Base-by-base conservation (phyloP, 2,888 invertebrate species). In the Drosophila bunnanda region DNA sequence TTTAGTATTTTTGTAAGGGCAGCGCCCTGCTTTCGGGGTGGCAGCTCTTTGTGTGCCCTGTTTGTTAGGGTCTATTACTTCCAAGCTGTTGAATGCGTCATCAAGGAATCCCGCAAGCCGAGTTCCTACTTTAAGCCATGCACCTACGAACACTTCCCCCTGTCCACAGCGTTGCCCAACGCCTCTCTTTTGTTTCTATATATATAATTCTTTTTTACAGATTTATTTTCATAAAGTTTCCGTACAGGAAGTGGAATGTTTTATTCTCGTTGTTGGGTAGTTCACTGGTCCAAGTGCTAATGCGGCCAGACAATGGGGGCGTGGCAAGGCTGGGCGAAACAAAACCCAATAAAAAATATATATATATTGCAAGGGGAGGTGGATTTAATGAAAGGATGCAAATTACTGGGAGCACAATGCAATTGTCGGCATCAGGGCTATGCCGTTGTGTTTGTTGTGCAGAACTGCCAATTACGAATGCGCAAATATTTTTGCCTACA, bases 81-180 rank as follows among this genome's bases (percentile, higher is more conserved):
- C 85, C 82, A 78, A 82, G 85, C 84, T 84, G 82, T 84, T 83
- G 78, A 84, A 68, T 82, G 78, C 82, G 75, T 80, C 80, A 76
- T 80, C 77, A 80, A 78, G 78, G 56, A 77, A 75, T 66, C 55
- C 62, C 55, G 71, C 55, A 66, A 59, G 41, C 76, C 43, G 65
- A 68, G 57, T 55, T 64, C 36, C 56, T 57, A 48, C 71, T 69
- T 82, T 62, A 70, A 79, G 73, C 73, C 58, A 52, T 54, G 57
- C 72, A 74, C 59, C 77, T 73, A 73, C 46, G 53, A 36, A 25
- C 44, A 53, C 52, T 13, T 38, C 48, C 58, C 38, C 32, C 38
- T 15, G n/a, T 44, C 28, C 46, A 6, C n/a, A 17, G 17, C 46
- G 10, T 15, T 68, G 60, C 61, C 79, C 80, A 74, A 76, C 74